Evolutionary conservation across 2,113 vertebrate species (phyloP), one percentile per base, ranked within the genome.

Genomic region (Puntigrus tetrazona): DNA sequence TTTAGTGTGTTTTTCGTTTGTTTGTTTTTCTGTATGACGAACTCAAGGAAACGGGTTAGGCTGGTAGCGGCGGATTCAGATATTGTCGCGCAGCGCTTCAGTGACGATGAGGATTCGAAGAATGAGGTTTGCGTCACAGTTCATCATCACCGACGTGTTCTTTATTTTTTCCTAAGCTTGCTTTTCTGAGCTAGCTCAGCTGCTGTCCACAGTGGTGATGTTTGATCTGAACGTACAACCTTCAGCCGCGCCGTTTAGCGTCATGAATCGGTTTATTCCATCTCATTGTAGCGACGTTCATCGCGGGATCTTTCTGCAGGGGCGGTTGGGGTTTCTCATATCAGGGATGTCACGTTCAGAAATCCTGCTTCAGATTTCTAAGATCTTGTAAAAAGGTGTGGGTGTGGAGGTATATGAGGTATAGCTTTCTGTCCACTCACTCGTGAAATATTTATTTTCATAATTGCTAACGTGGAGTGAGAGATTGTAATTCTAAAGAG

Each of bases 271-370:
- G 63, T 67, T 67, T 67, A 34, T 34, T 34, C 16, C 63, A 67
- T 67, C 63, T 18, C 16, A 50, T 16, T 5, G 47, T 47, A 52
- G 18, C 6, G 63, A 27, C 10, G 9, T 81, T 72, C 10, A 38
- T 63, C 34, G 25, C 16, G 70, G 74, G 43, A 52, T 13, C 27
- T 31, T 13, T 84, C 59, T 7, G 55, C 55, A 7, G 57, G 81
- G 18, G 13, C 4, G 1, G 36, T 70, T 59, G 5, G 25, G 47
- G 14, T 70, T 81, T 45, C 70, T 80, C 29, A 73, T 84, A 87
- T 87, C 89, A 88, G 88, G 88, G 89, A 88, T 75, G 70, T 75
- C 52, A 65, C 45, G 14, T 74, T 75, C 70, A 76, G 75, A 80
- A 85, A 81, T 84, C 18, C 59, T 29, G 29, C 52, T 52, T 34